A percentile compares a stretch with the other conserved stretches of the same genome.
These are phyloP conservation scores for Thysanoteuthis rhombus DNA, from an alignment of 2,888 invertebrate genomes.

Conservation along the genomic window DNA sequence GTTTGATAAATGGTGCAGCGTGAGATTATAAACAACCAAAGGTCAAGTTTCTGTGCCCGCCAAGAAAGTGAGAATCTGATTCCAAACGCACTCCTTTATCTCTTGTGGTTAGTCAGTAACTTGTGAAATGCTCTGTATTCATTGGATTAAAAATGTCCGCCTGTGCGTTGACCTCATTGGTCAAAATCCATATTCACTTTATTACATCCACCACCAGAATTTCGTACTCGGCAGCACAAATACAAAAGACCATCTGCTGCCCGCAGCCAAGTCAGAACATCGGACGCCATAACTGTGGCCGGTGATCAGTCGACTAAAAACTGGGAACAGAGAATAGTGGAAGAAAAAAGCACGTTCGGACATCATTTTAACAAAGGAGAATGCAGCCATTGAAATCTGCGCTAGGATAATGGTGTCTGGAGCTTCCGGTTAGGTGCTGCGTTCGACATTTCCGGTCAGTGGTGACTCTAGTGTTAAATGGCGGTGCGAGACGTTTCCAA, in stretches of 20 bases:
- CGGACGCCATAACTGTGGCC: not conserved
- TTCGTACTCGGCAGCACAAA: not conserved
- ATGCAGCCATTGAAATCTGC: not conserved
- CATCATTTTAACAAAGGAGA: not conserved
- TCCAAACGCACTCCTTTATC: too few relatives aligned
- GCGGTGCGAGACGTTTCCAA: not conserved
- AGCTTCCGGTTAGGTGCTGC: not conserved
- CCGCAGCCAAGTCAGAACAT: not conserved
- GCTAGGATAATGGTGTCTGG: not conserved
- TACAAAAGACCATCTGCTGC: not conserved
- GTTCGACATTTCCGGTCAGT: conserved; percentile 12
- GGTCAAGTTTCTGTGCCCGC: too few relatives aligned
- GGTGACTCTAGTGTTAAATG: not conserved
- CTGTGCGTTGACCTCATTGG: not conserved
- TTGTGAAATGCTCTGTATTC: too few relatives aligned
- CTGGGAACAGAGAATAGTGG: not conserved
- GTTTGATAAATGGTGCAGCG: too few relatives aligned
- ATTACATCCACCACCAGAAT: not conserved
- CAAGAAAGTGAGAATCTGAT: too few relatives aligned
- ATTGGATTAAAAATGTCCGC: not conserved
- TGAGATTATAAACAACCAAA: too few relatives aligned
- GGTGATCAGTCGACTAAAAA: not conserved
- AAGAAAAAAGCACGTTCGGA: not conserved
- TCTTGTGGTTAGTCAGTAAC: too few relatives aligned
- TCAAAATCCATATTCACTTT: not conserved